Conservation (phyloP, 2,888 invertebrate species). For the Drosophila neotestacea region DNA sequence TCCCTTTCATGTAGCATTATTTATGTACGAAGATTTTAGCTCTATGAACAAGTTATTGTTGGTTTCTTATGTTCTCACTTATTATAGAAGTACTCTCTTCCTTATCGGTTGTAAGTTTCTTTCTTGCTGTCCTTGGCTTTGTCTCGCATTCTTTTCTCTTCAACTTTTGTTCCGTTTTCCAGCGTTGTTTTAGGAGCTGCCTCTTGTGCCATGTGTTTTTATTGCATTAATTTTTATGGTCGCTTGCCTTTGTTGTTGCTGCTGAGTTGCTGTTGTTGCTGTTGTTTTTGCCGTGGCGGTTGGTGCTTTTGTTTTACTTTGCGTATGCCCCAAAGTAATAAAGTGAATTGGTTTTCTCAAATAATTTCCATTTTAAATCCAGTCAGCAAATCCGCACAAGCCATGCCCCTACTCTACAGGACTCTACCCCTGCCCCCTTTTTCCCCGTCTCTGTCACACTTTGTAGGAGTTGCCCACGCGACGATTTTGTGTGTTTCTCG, state of each 20-base stretch:
- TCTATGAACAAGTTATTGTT: slow-evolving; percentile 12
- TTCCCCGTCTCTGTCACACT: neutral
- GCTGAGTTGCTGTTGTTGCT: slow-evolving; percentile 18
- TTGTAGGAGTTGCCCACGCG: slow-evolving; percentile 26
- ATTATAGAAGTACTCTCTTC: slow-evolving; percentile 18
- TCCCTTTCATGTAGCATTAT: slow-evolving; percentile 9
- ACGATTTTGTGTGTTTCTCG: slow-evolving; percentile 18
- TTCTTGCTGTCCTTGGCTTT: slow-evolving; percentile 18
- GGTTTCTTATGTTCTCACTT: slow-evolving; percentile 12
- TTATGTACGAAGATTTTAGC: slow-evolving; percentile 16
- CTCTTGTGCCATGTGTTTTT: slow-evolving; percentile 71
- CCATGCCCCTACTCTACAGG: slow-evolving; percentile 9
- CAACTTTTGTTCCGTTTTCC: slow-evolving; percentile 27
- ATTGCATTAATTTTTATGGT: slow-evolving; percentile 79
- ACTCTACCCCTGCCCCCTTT: neutral
- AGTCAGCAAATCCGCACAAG: slow-evolving; percentile 73
- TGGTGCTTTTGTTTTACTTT: slow-evolving; percentile 74
- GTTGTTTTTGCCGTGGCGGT: slow-evolving; percentile 24
- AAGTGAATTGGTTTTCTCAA: slow-evolving; percentile 79
- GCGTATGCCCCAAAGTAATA: slow-evolving; percentile 78
- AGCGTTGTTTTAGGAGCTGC: slow-evolving; percentile 34
- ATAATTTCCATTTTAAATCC: slow-evolving; percentile 79
- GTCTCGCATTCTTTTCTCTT: slow-evolving; percentile 10
- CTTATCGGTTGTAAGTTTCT: slow-evolving; percentile 24
- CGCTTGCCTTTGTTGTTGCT: slow-evolving; percentile 52